Conservation (phyloP, 2,888 invertebrate species). For the Melipona beecheii region DNA sequence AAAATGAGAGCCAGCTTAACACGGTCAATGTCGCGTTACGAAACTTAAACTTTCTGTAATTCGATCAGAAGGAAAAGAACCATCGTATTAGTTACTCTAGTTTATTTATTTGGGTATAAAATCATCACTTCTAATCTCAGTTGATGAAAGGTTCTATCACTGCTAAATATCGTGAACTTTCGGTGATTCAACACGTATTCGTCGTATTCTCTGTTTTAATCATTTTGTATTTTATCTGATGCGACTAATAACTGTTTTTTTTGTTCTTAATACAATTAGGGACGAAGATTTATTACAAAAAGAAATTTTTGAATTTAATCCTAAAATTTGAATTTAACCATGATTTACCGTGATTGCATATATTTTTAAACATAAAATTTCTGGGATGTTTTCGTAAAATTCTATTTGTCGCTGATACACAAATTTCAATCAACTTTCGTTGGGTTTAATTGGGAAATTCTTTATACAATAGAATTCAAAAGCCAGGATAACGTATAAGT, state of each 20-base stretch:
- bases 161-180: slow-evolving; percentile 14
- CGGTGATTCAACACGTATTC: neutral
- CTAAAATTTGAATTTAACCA: too few species aligned
- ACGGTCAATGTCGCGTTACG: neutral
- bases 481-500: neutral
- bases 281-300: neutral
- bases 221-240: neutral
- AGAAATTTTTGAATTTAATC: neutral
- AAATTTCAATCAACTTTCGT: neutral
- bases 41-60: neutral
- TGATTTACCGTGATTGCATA: too few species aligned
- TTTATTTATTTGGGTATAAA: neutral
- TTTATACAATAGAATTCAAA: too few species aligned
- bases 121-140: neutral
- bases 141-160: slow-evolving; percentile 8
- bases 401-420: too few species aligned
- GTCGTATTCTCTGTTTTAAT: slow-evolving; percentile 1
- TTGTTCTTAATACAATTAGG: neutral
- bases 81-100: neutral
- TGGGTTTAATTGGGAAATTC: too few species aligned
- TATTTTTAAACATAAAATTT: too few species aligned
- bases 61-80: neutral
- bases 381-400: neutral
- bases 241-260: neutral
- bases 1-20: neutral